Conservation (phyloP, 30 jellyfish, hydroid and myxozoan species). For the Chironex yamaguchii region DNA sequence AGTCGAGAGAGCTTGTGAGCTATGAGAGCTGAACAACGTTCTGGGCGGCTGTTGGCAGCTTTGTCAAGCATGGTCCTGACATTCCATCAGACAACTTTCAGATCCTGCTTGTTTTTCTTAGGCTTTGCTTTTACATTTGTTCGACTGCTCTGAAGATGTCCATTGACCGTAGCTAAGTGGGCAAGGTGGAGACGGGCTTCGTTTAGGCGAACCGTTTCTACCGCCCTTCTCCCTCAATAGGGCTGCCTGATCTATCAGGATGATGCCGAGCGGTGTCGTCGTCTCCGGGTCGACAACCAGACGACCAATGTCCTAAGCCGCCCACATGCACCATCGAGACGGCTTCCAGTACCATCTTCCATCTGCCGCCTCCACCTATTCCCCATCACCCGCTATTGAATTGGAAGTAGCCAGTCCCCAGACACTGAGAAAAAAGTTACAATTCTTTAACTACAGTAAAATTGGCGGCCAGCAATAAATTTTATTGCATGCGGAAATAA, state of each 20-base stretch:
- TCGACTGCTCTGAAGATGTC: too few relatives aligned
- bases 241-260: conserved; percentile 23
- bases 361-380: conserved; percentile 14
- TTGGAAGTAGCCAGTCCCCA: too few relatives aligned
- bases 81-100: neutral
- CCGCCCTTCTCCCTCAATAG: neutral
- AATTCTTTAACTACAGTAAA: too few relatives aligned
- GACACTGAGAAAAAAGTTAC: too few relatives aligned
- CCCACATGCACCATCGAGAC: neutral
- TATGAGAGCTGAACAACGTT: conserved; percentile 11
- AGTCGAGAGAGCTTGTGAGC: neutral
- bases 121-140: too few relatives aligned
- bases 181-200: too few relatives aligned
- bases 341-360: conserved; percentile 6
- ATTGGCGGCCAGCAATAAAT: too few relatives aligned
- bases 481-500: too few relatives aligned
- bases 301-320: neutral
- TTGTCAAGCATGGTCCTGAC: conserved; percentile 6
- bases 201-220: too few relatives aligned
- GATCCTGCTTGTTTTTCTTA: too few relatives aligned
- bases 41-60: conserved; percentile 6
- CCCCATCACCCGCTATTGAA: conserved; percentile 15
- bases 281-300: neutral
- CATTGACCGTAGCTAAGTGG: too few relatives aligned
- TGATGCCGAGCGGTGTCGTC: conserved; percentile 5